Percentiles rank a stretch among this genome's conserved stretches.
These are phyloP conservation scores for Sarcophaga carnaria DNA, from an alignment of 2,888 invertebrate genomes.

Conservation along the genomic window DNA sequence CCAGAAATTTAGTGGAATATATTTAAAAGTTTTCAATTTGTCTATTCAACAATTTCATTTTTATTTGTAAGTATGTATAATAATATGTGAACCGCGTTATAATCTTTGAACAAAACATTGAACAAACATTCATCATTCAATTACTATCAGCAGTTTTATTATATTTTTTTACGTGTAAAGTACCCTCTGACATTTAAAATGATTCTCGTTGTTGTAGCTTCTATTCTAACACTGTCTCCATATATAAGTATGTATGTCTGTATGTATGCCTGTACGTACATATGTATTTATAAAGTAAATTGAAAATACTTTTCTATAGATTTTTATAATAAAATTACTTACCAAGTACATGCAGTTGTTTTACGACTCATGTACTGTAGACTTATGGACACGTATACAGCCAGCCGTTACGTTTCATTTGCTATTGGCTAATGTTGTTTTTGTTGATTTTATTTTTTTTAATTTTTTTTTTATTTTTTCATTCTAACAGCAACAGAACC, in stretches of 20 bases:
- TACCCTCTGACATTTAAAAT: conserved; percentile 22
- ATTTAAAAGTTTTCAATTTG: too few relatives aligned
- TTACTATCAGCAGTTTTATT: conserved; percentile 20
- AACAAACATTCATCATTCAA: conserved; percentile 4
- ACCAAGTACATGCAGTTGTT: background rate
- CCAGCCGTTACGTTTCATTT: background rate
- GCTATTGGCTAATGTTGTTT: background rate
- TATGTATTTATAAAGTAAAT: conserved; percentile 18
- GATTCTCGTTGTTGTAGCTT: background rate
- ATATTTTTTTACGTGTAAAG: background rate
- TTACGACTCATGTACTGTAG: background rate
- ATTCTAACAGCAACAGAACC: conserved; percentile 77
- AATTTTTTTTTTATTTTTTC: background rate
- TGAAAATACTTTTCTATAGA: conserved; percentile 30
- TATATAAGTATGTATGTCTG: background rate
- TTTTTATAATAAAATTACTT: conserved; percentile 52
- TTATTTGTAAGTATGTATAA: too few relatives aligned
- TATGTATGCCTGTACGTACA: background rate
- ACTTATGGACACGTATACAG: conserved; percentile 10
- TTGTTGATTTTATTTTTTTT: conserved; percentile 17
- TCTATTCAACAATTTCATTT: too few relatives aligned
- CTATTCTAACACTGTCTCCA: background rate
- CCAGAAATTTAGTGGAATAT: too few relatives aligned
- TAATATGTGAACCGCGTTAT: too few relatives aligned
- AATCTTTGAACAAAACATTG: background rate